Base-by-base conservation (phyloP, 1,140 invertebrate genomes). In the Cheumatopsyche charites region DNA sequence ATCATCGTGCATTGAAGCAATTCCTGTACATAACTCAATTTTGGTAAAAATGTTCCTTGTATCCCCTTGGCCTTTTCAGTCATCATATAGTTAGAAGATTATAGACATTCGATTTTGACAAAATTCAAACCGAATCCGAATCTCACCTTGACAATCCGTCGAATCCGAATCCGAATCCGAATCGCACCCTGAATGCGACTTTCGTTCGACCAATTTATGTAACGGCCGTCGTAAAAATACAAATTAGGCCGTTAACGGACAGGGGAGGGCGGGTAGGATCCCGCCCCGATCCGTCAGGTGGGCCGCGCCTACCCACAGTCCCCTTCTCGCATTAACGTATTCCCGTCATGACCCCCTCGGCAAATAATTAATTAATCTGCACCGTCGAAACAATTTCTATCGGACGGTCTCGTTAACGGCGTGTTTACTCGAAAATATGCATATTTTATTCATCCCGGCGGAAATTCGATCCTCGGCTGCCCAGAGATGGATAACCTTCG, bases 221-320 rank as follows among this genome's bases (percentile, higher is more conserved):
- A 42, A 63, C 42, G 62, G 41, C 42, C 36, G 23, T 63, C 62
- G 62, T 63, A 63, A 63, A 63, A 63, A 63, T 63, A 63, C 62
- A 63, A 63, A 63, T 63, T 63, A 63, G 41, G 62, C 19, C 19
- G 62, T 42, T 63, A 42, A 63, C 62, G 29, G 29, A 36, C 29
- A 36, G 9, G 3, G 29, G 29, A 3, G 29, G 29, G 3, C 3
- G 9, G 29, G 29, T 3, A 63, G 36, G 29, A 36, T 21, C 62
- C 29, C 41, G 9, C 21, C 21, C 21, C 47, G 62, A 63, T 63
- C 42, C 42, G 62, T 63, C 62, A 63, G 62, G 41, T 42, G 62
- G 41, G 19, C 17, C 45, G 3, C 15, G 15, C n/a, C 45, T 11
- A 7, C 45, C 7, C 3, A 55, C 49, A 4, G 13, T 3, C 7